These are phyloP conservation scores for Drosophila arizonae DNA, from an alignment of 1,140 invertebrate species.

Conservation along the genomic window DNA sequence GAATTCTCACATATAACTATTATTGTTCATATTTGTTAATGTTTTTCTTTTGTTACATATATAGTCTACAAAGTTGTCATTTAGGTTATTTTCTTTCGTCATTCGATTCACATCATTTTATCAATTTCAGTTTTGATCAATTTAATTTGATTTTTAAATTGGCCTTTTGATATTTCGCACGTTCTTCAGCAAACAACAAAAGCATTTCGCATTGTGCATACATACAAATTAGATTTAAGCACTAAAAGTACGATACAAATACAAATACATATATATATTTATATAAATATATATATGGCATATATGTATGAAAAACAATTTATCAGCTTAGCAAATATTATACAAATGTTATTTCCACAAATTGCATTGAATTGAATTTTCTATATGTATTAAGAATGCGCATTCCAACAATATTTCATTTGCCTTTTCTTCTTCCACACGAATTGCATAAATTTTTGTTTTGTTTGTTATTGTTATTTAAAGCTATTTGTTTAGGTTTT, in stretches of 20 bases:
- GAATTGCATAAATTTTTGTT: not conserved
- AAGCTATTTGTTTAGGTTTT: constrained; percentile 77
- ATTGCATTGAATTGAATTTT: constrained; percentile 45
- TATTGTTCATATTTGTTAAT: constrained; percentile 72
- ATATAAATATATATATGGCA: constrained; percentile 19
- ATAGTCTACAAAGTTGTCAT: constrained; percentile 70
- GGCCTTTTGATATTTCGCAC: constrained; percentile 29
- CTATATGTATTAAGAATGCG: constrained; percentile 36
- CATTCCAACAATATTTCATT: constrained; percentile 45
- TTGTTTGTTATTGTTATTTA: constrained; percentile 59
- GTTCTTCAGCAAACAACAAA: constrained; percentile 63
- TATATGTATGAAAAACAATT: constrained; percentile 39
- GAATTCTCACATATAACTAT: constrained; percentile 58
- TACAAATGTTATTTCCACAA: constrained; percentile 43
- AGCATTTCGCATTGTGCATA: constrained; percentile 53
- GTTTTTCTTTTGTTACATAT: constrained; percentile 32
- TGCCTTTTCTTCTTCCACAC: constrained; percentile 24
- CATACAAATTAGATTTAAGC: constrained; percentile 49
- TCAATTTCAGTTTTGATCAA: constrained; percentile 6
- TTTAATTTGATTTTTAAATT: constrained; percentile 16
- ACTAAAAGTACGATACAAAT: constrained; percentile 45
- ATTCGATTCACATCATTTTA: constrained; percentile 24
- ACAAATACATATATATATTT: constrained; percentile 41
- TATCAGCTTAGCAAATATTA: constrained; percentile 30
- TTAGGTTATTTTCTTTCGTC: constrained; percentile 43